Evolutionary conservation across 1,140 invertebrate genomes (phyloP), one percentile per base, ranked within the genome.

Genomic region (Cyclina sinensis): DNA sequence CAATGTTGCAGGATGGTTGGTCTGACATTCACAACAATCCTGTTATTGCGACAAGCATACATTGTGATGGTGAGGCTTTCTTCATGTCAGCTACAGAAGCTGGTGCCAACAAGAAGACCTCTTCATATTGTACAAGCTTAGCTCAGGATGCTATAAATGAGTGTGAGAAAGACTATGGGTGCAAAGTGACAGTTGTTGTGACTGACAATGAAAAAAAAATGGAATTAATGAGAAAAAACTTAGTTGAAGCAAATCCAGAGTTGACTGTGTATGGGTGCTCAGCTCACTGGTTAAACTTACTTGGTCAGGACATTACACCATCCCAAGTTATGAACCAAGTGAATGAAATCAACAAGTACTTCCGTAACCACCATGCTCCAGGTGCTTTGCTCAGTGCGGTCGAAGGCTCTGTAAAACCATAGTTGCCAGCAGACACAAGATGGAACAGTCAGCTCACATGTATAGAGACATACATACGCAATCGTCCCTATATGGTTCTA

Each of bases 141-240:
- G 21, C 59, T 62, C 7, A 11, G 7, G 59, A 62, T n/a, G 59
- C 59, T 7, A 62, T 62, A 7, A 62, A 9, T 62, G 30, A 62
- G 5, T 7, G 7, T 62, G 21, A 21, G 21, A 21, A 62, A 21
- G 7, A 62, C 7, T 62, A 11, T 62, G 59, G 59, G n/a, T 62
- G 59, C 21, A 62, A 62, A 11, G 59, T 62, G 7, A 21, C 21
- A 21, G 59, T 5, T 11, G 59, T 62, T 21, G 59, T 62, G 7
- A 62, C 59, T 62, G 59, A 62, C 59, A 62, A 62, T 62, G 59
- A 62, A 62, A 24, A 62, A 21, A 62, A 62, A 62, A 62, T 62
- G 59, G 21, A 62, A 21, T 7, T 21, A 5, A 62, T 62, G 59
- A 62, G 21, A 21, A 21, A 62, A 7, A 62, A 62, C 21, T 62